These are phyloP conservation scores for Austrolebias charrua DNA, from an alignment of 2,797 vertebrate species.

Conservation along the genomic window DNA sequence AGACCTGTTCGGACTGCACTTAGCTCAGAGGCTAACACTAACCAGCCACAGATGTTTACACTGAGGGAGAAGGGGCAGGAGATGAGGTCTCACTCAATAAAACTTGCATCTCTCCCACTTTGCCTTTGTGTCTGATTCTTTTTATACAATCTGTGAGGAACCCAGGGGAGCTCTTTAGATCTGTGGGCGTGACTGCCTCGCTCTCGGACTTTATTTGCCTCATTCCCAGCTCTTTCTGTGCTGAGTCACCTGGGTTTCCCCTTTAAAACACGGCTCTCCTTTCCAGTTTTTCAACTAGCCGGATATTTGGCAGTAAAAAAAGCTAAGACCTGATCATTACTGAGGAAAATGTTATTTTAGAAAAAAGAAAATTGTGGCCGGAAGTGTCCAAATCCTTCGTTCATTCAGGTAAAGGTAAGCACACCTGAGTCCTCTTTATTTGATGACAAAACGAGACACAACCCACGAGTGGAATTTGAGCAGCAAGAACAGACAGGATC, in stretches of 20 bases:
- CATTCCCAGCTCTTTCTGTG: slow-evolving; percentile 58
- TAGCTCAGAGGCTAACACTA: slow-evolving; percentile 86
- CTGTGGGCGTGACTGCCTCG: slow-evolving; percentile 71
- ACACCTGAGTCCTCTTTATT: slow-evolving; percentile 73
- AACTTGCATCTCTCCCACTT: slow-evolving; percentile 74
- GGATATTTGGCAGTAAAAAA: slow-evolving; percentile 39
- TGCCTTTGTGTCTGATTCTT: slow-evolving; percentile 65
- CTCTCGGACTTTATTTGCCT: slow-evolving; percentile 64
- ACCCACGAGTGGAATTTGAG: slow-evolving; percentile 76
- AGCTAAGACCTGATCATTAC: slow-evolving; percentile 34
- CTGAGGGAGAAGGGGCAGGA: slow-evolving; percentile 75
- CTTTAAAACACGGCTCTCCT: slow-evolving; percentile 33
- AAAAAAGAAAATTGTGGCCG: slow-evolving; percentile 5
- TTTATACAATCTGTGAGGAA: slow-evolving; percentile 62
- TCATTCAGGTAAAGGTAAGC: slow-evolving; percentile 62
- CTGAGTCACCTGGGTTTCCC: slow-evolving; percentile 77
- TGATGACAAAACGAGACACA: slow-evolving; percentile 72
- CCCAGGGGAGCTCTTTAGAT: slow-evolving; percentile 73
- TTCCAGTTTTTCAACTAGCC: slow-evolving; percentile 45
- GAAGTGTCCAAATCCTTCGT: slow-evolving; percentile 52
- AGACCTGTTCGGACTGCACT: slow-evolving; percentile 83
- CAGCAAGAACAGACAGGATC: slow-evolving; percentile 81
- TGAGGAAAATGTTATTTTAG: slow-evolving; percentile 38
- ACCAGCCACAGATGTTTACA: slow-evolving; percentile 83
- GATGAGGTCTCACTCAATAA: slow-evolving; percentile 81